Evolutionary conservation across 2,113 vertebrate genomes (phyloP).

Genomic region (Cricetomys ansorgei): DNA sequence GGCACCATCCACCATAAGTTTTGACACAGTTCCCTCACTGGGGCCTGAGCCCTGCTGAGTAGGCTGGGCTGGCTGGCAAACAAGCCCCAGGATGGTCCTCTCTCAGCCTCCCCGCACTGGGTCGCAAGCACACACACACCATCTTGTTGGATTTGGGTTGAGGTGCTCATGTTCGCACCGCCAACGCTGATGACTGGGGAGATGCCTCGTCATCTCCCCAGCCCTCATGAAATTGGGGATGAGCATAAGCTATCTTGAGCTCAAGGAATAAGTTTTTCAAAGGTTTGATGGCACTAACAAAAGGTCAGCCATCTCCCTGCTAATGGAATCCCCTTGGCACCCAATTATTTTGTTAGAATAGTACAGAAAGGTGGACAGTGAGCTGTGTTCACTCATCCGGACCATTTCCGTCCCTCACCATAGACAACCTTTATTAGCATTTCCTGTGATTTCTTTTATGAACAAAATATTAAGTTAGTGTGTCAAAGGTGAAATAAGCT

Average conservation of each 20-base stretch:
- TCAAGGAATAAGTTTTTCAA: conserved; percentile 27
- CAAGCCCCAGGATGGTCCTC: neutral
- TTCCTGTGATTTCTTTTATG: conserved; percentile 15
- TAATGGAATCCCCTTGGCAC: neutral
- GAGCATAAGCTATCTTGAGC: neutral
- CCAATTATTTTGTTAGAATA: conserved; percentile 31
- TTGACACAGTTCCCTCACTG: neutral
- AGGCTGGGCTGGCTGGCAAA: neutral
- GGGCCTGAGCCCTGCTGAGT: too few relatives aligned
- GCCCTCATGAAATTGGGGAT: too few relatives aligned
- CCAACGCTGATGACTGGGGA: too few relatives aligned
- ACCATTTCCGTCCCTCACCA: neutral
- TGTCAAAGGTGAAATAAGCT: neutral
- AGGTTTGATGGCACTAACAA: conserved; percentile 24
- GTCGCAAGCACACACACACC: neutral
- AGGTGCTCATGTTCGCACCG: neutral
- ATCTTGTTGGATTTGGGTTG: neutral
- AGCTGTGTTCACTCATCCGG: neutral
- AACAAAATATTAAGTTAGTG: neutral
- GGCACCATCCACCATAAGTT: neutral
- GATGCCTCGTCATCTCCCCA: too few relatives aligned
- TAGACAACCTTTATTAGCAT: neutral
- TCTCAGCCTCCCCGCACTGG: rapidly evolving
- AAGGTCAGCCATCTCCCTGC: neutral
- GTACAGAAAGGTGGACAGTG: neutral